Base-by-base conservation (phyloP, 64 coral and sea anemone species). In the Montipora capricornis region DNA sequence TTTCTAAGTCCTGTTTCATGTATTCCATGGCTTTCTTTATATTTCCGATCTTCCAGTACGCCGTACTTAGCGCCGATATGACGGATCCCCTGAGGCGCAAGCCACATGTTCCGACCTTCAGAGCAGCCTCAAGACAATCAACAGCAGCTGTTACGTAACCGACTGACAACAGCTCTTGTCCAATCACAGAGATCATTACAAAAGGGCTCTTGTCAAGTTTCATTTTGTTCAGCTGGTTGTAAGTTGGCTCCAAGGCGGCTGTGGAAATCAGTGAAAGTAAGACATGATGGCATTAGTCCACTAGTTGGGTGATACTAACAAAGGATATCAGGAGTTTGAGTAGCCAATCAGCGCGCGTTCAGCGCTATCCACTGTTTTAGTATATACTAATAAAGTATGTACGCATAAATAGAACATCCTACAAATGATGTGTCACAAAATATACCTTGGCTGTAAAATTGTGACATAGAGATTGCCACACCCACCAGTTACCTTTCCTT, bases 131-230 rank as follows among this genome's bases (percentile, higher is more conserved):
- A 50, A 98, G 81, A 17, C 96, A 98, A 47, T 91, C 96, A 64
- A 98, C 76, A 75, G 96, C 96, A 15, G 89, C 89, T 48, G 84
- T 75, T 29, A 99, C 13, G 68, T 96, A 67, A 55, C 95, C 95
- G 5, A 89, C 81, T 5, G 95, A 96, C 16, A 99, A 51, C 37
- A 99, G 73, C 68, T 99, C 98, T 59, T 99, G 98, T 20, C 98
- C 98, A 52, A 99, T 96, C 50, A 99, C 92, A 19, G 98, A 99
- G 70, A 99, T 96, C 83, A 99, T 92, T 6, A 99, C 98, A 80
- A 99, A 99, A 8, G 98, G 89, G 29, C 90, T 99, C 49, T 95
- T 92, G 74, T 99, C 98, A 48, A 99, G 75, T 77, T 95, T 96
- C 91, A 99, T 96, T 15, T 93, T 94, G 19, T 92, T 88, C 12